Conservation (phyloP, 2,797 vertebrate genomes). For the Sciurus carolinensis region DNA sequence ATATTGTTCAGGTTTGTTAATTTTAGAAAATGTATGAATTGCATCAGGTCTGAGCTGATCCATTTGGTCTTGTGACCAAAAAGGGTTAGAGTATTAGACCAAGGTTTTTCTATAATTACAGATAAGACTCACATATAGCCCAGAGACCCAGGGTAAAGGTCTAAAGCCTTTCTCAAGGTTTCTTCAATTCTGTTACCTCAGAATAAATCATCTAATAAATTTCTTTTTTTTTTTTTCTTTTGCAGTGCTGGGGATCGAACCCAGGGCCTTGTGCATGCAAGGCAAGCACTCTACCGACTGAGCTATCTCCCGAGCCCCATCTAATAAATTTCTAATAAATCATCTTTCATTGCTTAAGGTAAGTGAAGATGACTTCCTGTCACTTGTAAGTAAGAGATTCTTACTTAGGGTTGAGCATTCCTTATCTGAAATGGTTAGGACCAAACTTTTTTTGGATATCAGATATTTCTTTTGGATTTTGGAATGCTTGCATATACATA, state of each 20-base stretch:
- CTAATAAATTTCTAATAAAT: background rate
- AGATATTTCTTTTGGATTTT: background rate
- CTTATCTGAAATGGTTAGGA: background rate
- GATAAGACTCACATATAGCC: background rate
- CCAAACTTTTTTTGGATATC: background rate
- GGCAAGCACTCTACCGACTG: too few relatives aligned
- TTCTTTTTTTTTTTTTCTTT: background rate
- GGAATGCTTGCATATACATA: background rate
- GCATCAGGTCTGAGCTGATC: background rate
- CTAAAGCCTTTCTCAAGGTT: background rate
- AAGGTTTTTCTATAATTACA: background rate
- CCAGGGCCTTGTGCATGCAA: too few relatives aligned
- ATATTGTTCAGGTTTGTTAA: background rate
- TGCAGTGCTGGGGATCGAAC: too few relatives aligned
- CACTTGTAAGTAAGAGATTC: background rate
- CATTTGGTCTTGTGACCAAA: background rate
- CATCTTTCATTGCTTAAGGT: background rate
- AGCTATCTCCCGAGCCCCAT: too few relatives aligned
- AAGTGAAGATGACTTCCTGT: constrained; percentile 15
- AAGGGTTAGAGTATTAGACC: background rate
- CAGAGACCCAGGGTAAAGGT: background rate
- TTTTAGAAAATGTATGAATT: background rate
- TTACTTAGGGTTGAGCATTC: background rate
- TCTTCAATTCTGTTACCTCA: background rate
- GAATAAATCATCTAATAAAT: background rate